Base-by-base conservation (phyloP, 64 coral and sea anemone genomes). In the Montipora capricornis region DNA sequence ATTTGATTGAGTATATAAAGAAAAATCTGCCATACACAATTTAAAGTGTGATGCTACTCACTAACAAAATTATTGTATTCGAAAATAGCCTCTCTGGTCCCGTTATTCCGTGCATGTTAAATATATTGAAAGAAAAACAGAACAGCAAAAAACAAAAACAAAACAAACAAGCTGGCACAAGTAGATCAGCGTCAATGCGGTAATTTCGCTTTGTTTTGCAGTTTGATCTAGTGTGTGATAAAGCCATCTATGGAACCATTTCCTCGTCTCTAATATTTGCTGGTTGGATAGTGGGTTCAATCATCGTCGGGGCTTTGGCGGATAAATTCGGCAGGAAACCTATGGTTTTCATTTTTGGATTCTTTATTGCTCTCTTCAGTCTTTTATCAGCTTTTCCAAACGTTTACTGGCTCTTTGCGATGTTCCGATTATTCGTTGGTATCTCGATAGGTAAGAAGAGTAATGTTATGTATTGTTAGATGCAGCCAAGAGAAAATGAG, bases 261-360 rank as follows among this genome's bases (percentile, higher is more conserved):
- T 87, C 91, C 0, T 88, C 91, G 3, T 93, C 91, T 11, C 48
- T 93, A 4, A 88, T 93, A 15, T 93, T 93, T 17, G 83, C 50
- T 49, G 91, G 91, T 14, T 87, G 91, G 83, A 44, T 93, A 1
- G 2, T 93, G 20, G 83, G 91, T 1, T 74, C 83, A 1, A n/a
- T 88, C 2, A 19, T 59, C 3, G 76, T 77, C 22, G 91, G 91
- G 10, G 19, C 75, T 53, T 60, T 93, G 67, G 91, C 83, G 0
- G 91, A 93, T 45, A 93, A 79, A 70, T 93, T 88, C 37, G 91
- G 91, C 44, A 75, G 91, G 14, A 93, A 93, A 83, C 87, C 80
- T 20, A 87, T 93, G 14, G 52, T 88, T 20, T 87, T 87, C 62
- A 13, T 88, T 37, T 93, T 93, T 79, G 52, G 76, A 44, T 59